A percentile compares a stretch with the other conserved stretches of the same genome.
phyloP scores from a whole-genome alignment of 1,140 invertebrate species.

The Stenopsyche tienmushanensis region DNA sequence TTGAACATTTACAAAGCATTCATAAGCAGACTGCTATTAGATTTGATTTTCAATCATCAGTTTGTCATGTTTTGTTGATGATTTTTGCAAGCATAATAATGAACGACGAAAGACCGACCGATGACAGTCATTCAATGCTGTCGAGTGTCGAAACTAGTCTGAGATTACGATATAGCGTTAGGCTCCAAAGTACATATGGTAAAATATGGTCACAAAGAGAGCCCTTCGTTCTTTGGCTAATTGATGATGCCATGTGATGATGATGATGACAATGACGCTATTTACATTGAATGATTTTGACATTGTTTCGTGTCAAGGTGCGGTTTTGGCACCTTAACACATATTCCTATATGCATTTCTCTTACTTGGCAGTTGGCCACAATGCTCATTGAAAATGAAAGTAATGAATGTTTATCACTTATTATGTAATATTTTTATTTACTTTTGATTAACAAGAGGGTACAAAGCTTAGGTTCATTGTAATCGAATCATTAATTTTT shows the following conservation, averaged over 20 bases:
- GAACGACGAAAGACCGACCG: no score
- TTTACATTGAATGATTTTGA: conserved; percentile 13
- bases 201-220: conserved; percentile 28
- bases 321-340: conserved; percentile 22
- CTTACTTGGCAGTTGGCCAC: conserved; percentile 8
- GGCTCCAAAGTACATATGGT: conserved; percentile 25
- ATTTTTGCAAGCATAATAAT: no score
- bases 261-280: conserved; percentile 9
- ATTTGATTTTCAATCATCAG: no score
- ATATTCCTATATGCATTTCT: conserved; percentile 1
- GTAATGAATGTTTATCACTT: no score
- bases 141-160: background rate
- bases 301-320: conserved; percentile 26
- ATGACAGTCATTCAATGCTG: no score
- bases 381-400: conserved; percentile 10
- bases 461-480: no score
- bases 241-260: conserved; percentile 15
- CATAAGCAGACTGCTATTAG: no score
- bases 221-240: conserved; percentile 9
- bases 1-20: no score
- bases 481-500: no score
- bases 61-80: no score
- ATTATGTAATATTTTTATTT: no score
- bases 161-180: background rate
- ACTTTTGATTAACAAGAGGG: no score